phyloP scores from a whole-genome alignment of 1,140 invertebrate genomes.

The Drosophila parabipectinata region DNA sequence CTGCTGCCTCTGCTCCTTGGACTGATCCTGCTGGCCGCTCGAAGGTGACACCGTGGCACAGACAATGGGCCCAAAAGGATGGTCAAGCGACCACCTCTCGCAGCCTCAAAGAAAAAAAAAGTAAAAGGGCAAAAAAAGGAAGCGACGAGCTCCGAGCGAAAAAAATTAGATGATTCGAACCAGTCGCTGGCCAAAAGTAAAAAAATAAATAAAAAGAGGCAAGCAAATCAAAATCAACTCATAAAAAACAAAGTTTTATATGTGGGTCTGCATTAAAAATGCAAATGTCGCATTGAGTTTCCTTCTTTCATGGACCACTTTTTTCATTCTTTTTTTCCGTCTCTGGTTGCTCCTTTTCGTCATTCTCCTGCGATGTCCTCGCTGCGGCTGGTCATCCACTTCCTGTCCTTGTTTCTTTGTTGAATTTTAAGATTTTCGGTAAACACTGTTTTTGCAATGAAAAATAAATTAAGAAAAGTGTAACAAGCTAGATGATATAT shows the following conservation, averaged over 20 bases:
- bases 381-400: constrained; percentile 52
- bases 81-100: constrained; percentile 58
- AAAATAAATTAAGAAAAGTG: constrained; percentile 14
- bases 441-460: constrained; percentile 64
- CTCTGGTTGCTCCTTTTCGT: constrained; percentile 13
- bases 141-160: constrained; percentile 34
- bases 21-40: constrained; percentile 53
- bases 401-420: constrained; percentile 45
- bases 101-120: constrained; percentile 17
- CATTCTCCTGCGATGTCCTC: constrained; percentile 39
- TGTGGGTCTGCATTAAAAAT: constrained; percentile 83
- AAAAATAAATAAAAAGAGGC: constrained; percentile 40
- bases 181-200: constrained; percentile 51
- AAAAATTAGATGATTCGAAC: constrained; percentile 62
- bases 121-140: constrained; percentile 41
- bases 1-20: constrained; percentile 10
- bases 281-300: constrained; percentile 82
- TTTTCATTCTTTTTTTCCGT: constrained; percentile 1
- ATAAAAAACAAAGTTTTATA: constrained; percentile 72
- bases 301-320: constrained; percentile 35
- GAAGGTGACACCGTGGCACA: constrained; percentile 80
- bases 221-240: constrained; percentile 73
- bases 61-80: constrained; percentile 61
- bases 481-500: too few species aligned
- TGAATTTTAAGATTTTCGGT: constrained; percentile 72